A percentile compares a stretch with the other conserved stretches of the same genome.
phyloP scores from a whole-genome alignment of 2,797 vertebrate species.

The Bryconaethiops microstoma region DNA sequence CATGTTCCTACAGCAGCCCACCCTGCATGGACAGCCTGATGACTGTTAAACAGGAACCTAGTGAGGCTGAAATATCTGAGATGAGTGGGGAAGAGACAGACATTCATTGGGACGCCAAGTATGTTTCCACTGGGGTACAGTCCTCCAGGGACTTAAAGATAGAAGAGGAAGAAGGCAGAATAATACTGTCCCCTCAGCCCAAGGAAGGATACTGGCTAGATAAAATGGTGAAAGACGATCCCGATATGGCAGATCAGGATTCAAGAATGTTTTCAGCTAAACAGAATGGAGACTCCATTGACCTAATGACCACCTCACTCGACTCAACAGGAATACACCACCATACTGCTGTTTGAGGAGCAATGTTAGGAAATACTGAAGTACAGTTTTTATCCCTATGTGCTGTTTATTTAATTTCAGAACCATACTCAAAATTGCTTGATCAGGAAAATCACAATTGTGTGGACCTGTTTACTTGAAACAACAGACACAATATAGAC shows the following conservation, averaged over 20 bases:
- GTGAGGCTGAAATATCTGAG: conserved; percentile 65
- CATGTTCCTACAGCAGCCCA: conserved; percentile 71
- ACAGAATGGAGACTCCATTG: neutral
- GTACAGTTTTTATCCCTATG: too few species aligned
- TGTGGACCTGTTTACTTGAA: too few species aligned
- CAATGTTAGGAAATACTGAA: neutral
- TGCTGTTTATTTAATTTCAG: too few species aligned
- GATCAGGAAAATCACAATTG: too few species aligned
- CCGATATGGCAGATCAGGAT: neutral
- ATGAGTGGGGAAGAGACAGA: conserved; percentile 63
- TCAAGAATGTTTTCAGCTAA: neutral
- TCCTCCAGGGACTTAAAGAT: conserved; percentile 42
- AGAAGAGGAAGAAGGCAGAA: conserved; percentile 1
- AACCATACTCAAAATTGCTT: too few species aligned
- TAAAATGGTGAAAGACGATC: neutral
- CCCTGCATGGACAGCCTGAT: conserved; percentile 42
- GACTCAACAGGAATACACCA: neutral
- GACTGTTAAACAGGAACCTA: conserved; percentile 85
- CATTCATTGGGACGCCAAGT: conserved; percentile 65
- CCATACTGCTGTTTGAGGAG: neutral
- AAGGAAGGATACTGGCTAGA: neutral
- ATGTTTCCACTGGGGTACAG: conserved; percentile 67
- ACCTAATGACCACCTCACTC: neutral
- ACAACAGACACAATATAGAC: too few species aligned
- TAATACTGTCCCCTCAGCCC: neutral